phyloP scores from a whole-genome alignment of 2,797 vertebrate genomes.

The Falco novaeseelandiae region DNA sequence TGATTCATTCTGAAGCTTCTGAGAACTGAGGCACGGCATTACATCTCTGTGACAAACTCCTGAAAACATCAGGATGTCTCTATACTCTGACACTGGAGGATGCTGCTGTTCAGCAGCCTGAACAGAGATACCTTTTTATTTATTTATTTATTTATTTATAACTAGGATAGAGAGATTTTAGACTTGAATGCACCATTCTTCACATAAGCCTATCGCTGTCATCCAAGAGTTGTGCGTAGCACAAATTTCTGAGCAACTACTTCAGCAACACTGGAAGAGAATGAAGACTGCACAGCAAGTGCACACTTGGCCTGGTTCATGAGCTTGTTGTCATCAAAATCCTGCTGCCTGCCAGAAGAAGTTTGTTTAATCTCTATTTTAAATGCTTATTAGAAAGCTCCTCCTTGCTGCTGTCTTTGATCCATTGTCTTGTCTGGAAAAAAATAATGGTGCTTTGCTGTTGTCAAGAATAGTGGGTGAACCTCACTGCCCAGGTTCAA shows the following conservation, averaged over 20 bases:
- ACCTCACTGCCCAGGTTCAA: neutral
- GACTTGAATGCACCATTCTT: neutral
- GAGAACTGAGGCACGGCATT: neutral
- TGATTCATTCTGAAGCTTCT: neutral
- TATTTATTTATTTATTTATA: too few relatives aligned
- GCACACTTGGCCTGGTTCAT: rapidly evolving
- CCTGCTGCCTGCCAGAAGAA: neutral
- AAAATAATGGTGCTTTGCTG: neutral
- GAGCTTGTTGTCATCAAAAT: neutral
- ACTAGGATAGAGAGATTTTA: neutral
- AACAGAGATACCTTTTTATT: neutral
- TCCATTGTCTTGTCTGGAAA: neutral
- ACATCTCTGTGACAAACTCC: neutral
- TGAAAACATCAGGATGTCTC: neutral
- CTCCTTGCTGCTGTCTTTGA: neutral
- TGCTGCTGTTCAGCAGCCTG: neutral
- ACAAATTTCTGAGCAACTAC: neutral
- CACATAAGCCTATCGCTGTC: neutral
- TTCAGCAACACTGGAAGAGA: neutral
- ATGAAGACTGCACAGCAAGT: neutral
- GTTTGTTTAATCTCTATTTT: neutral
- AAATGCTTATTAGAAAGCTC: neutral
- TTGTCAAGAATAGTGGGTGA: neutral
- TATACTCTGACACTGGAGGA: neutral
- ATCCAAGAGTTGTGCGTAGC: neutral